phyloP scores from a whole-genome alignment of 2,113 vertebrate genomes.

The Struthidea cinerea region DNA sequence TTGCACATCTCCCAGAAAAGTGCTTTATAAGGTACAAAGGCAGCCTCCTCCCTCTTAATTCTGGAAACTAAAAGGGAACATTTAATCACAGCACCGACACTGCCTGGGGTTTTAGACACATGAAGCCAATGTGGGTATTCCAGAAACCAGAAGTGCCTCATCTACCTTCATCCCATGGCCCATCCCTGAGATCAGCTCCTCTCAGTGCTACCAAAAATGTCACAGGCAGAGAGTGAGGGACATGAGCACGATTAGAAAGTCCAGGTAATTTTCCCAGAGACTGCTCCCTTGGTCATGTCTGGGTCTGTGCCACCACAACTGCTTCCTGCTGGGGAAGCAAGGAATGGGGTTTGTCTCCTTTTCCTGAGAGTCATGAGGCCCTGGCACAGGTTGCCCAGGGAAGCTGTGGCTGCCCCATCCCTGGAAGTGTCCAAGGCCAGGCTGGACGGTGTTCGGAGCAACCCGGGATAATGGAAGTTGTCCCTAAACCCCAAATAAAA shows the following conservation, averaged over 20 bases:
- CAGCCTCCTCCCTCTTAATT: neutral
- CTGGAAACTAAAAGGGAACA: neutral
- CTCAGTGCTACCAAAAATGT: neutral
- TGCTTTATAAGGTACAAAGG: rapidly evolving
- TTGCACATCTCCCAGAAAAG: neutral
- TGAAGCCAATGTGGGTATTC: neutral
- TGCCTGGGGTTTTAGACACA: neutral
- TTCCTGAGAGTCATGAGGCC: neutral
- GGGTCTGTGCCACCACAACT: neutral
- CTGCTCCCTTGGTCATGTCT: neutral
- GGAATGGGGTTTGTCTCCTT: neutral
- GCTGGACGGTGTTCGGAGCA: rapidly evolving
- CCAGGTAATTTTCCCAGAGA: neutral
- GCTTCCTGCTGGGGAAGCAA: neutral
- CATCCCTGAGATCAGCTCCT: neutral
- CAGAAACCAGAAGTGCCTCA: neutral
- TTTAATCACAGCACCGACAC: rapidly evolving
- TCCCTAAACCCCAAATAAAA: neutral
- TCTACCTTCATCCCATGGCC: neutral
- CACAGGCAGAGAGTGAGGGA: neutral
- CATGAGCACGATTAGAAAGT: neutral
- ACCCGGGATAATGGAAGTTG: rapidly evolving
- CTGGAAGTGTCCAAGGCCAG: neutral
- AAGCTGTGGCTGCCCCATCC: neutral
- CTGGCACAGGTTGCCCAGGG: neutral